Evolutionary conservation across 2,888 invertebrate species (phyloP), one percentile per base, ranked within the genome.

Genomic region (Ophion slaviceki): DNA sequence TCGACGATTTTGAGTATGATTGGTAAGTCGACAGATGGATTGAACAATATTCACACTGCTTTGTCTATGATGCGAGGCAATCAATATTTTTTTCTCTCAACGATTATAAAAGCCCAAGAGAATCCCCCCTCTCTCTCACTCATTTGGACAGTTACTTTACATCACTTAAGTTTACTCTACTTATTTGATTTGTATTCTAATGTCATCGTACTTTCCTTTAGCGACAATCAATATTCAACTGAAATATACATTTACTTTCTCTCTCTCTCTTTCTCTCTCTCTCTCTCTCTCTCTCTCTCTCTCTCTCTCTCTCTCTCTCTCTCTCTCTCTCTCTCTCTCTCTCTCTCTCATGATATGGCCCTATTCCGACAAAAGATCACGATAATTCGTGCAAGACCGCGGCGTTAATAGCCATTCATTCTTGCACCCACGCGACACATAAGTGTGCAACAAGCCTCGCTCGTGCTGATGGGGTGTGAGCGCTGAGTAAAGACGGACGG

Each of bases 391-490:
- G 40, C 20, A 45, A 24, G 47, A 40, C 68, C 32, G 64, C 32
- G 11, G 32, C 59, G 72, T 14, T 71, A 59, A 62, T 45, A 53
- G 14, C 36, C 68, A 53, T 53, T 32, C 45, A 10, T 75, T 64
- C 45, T 57, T 76, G 59, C 71, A 32, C 77, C 64, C 75, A 47
- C 64, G 72, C 76, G 28, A 66, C 62, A 72, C 77, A 64, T 62
- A 24, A 68, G 20, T 45, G 20, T 68, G 45, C 67, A 68, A 68
- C 40, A 68, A 68, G 40, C 45, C 45, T 24, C 20, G 40, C 67
- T 68, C 67, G 84, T 89, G 88, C 87, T 89, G 91, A 90, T 90
- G 89, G 90, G 86, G 45, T 47, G 28, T 40, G 45, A 45, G 24
- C n/a, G 62, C 24, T 47, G 57, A 70, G 57, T 53, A 17, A 89